Percentiles rank a stretch among this genome's conserved stretches.
These are phyloP conservation scores for Bettongia penicillata DNA, from an alignment of 2,113 vertebrate species.

Conservation along the genomic window DNA sequence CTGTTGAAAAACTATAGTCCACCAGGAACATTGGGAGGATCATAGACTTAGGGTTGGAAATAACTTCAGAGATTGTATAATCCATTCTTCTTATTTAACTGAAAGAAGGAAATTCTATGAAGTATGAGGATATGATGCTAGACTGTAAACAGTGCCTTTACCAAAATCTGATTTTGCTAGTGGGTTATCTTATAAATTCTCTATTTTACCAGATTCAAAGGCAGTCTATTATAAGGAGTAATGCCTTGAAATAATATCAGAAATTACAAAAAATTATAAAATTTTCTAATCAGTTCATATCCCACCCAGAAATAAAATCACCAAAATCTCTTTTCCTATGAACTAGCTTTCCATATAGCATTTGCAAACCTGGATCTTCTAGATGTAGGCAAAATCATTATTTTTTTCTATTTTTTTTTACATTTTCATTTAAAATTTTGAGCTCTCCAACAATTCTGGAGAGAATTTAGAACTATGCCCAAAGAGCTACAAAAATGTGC, in stretches of 20 bases:
- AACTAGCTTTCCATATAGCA: not conserved
- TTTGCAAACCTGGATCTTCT: not conserved
- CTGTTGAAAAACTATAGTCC: not conserved
- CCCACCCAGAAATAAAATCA: not conserved
- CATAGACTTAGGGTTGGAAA: not conserved
- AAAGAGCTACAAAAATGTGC: too few relatives aligned
- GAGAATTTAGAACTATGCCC: too few relatives aligned
- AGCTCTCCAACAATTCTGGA: too few relatives aligned
- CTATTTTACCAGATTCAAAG: not conserved
- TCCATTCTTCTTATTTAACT: not conserved
- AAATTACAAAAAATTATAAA: not conserved
- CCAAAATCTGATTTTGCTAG: not conserved
- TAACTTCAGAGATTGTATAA: not conserved
- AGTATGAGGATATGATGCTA: not conserved
- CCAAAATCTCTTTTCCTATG: not conserved
- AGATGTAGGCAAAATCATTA: not conserved
- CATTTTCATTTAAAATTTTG: too few relatives aligned
- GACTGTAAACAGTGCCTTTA: not conserved
- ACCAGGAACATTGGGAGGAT: not conserved
- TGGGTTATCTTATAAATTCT: not conserved
- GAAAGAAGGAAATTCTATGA: not conserved
- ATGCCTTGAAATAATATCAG: not conserved
- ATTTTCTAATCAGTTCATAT: not conserved
- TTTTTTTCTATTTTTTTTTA: not conserved
- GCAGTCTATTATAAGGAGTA: not conserved